Percentiles rank a stretch among this genome's conserved stretches.
Evolutionary conservation across 2,797 vertebrate species (phyloP).

Genomic region (Sciurus carolinensis): DNA sequence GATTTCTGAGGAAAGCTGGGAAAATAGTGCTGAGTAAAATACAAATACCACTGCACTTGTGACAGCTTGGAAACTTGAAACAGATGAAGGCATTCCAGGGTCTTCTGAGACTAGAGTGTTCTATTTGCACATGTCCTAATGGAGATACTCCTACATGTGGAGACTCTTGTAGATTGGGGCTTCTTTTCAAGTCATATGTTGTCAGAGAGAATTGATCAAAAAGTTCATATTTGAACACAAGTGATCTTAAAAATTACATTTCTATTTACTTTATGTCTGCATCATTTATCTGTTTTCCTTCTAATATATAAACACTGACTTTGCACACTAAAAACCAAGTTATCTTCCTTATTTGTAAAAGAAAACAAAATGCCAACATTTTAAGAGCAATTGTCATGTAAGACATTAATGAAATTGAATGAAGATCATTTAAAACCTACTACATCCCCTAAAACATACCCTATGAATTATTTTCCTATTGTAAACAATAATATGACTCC

Average conservation of each 20-base stretch:
- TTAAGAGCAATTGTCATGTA: not conserved
- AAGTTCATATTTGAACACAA: not conserved
- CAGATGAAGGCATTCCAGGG: not conserved
- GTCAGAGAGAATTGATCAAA: not conserved
- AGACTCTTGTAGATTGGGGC: not conserved
- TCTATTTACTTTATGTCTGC: not conserved
- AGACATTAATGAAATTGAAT: not conserved
- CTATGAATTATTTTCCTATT: not conserved
- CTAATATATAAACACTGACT: slow-evolving; percentile 3
- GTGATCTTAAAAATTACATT: not conserved
- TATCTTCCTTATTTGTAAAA: not conserved
- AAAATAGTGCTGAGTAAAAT: slow-evolving; percentile 33
- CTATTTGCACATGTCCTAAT: not conserved
- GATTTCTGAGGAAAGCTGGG: slow-evolving; percentile 44
- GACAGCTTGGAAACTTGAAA: slow-evolving; percentile 19
- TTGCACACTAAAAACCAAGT: not conserved
- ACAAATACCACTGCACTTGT: slow-evolving; percentile 50
- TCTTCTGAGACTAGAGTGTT: not conserved
- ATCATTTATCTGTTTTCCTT: not conserved
- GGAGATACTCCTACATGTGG: not conserved
- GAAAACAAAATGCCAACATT: not conserved
- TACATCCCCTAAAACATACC: not conserved
- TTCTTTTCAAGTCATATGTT: not conserved
- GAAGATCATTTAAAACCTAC: not conserved
- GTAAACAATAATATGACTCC: not conserved